Evolutionary conservation across 2,888 invertebrate species (phyloP).

Genomic region (Acrocyrtus sp.): DNA sequence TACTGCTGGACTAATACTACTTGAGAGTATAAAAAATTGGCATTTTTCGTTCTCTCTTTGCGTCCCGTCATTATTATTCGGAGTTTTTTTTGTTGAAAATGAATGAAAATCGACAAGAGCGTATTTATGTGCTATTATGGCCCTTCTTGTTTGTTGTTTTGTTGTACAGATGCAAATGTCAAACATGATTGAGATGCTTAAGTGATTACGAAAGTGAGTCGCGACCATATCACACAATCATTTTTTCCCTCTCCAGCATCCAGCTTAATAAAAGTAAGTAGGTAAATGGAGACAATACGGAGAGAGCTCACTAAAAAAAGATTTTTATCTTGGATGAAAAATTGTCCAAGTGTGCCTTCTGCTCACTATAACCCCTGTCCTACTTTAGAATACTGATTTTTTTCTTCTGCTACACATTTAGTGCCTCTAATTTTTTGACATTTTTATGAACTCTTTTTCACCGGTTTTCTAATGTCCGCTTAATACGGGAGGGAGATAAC

Average conservation of each 20-base stretch:
- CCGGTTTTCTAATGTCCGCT: no score
- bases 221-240: constrained; percentile 30
- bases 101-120: constrained; percentile 45
- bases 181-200: constrained; percentile 61
- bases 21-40: constrained; percentile 16
- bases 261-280: constrained; percentile 37
- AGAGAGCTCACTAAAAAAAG: constrained; percentile 46
- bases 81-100: constrained; percentile 42
- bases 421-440: constrained; percentile 1
- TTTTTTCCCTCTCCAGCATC: constrained; percentile 1
- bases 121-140: constrained; percentile 46
- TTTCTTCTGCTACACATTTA: constrained; percentile 49
- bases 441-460: constrained; percentile 10
- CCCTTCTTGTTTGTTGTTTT: constrained; percentile 15
- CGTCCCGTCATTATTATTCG: constrained; percentile 37
- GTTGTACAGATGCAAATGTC: constrained; percentile 61
- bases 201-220: constrained; percentile 60
- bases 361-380: constrained; percentile 44
- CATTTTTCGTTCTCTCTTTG: constrained; percentile 17
- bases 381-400: constrained; percentile 45
- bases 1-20: constrained; percentile 25
- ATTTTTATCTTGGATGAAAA: constrained; percentile 60
- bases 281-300: constrained; percentile 30
- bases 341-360: constrained; percentile 62
- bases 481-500: no score